These are phyloP conservation scores for Marronus borbonicus DNA, from an alignment of 2,888 invertebrate genomes.

Conservation along the genomic window DNA sequence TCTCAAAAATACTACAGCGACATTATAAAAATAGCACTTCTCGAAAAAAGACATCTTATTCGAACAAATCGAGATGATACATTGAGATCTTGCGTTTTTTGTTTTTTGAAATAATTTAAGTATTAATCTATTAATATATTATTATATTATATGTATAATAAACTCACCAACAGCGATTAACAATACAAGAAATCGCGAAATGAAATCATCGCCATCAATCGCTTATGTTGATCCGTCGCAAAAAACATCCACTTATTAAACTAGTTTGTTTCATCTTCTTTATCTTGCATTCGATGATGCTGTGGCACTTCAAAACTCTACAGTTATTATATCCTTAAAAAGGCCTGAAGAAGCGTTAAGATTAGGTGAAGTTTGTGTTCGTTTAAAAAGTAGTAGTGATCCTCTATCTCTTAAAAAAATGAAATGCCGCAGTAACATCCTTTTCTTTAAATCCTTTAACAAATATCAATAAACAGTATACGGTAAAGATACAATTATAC, in stretches of 20 bases:
- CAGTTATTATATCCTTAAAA: neutral
- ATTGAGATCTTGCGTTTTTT: constrained; percentile 37
- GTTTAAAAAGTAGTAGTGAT: neutral
- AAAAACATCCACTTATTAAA: constrained; percentile 1
- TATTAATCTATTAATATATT: constrained; percentile 20
- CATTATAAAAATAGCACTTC: constrained; percentile 49
- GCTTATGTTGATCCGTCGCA: constrained; percentile 13
- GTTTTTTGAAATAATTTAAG: constrained; percentile 17
- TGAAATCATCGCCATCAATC: neutral
- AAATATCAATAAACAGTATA: constrained; percentile 32
- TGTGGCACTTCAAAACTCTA: constrained; percentile 4
- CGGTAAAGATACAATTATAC: constrained; percentile 19
- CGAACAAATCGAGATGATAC: constrained; percentile 39
- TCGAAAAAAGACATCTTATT: constrained; percentile 40
- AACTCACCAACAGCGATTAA: constrained; percentile 19
- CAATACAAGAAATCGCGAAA: constrained; percentile 1
- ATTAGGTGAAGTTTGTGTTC: neutral
- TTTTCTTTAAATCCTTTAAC: constrained; percentile 13
- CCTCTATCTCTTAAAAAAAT: neutral
- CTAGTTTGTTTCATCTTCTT: neutral
- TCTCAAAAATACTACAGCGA: constrained; percentile 44
- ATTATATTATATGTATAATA: constrained; percentile 10
- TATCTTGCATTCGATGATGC: constrained; percentile 5
- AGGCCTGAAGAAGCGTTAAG: neutral
- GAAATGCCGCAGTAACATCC: constrained; percentile 22